phyloP scores from a whole-genome alignment of 2,113 vertebrate genomes.

The Mustelus asterias region DNA sequence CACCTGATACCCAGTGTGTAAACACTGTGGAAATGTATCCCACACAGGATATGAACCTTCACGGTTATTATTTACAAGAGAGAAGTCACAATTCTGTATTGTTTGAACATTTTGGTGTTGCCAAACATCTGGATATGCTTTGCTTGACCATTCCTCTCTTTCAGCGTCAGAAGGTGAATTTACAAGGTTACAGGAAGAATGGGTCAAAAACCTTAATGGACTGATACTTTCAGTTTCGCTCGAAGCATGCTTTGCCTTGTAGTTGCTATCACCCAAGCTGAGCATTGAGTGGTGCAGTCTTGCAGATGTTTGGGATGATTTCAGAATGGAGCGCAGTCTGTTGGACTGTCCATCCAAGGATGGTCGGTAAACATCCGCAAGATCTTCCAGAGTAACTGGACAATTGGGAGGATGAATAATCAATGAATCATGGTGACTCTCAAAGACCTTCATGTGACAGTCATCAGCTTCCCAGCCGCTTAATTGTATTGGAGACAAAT shows the following conservation, averaged over 20 bases:
- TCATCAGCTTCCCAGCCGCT: neutral
- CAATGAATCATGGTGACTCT: neutral
- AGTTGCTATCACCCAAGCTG: conserved; percentile 26
- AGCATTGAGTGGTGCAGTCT: conserved; percentile 42
- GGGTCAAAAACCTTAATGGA: neutral
- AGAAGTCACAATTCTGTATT: neutral
- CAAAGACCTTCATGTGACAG: neutral
- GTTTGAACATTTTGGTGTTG: neutral
- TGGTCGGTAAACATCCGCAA: neutral
- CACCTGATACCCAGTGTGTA: neutral
- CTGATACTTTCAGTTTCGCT: neutral
- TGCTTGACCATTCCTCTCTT: neutral
- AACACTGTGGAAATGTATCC: neutral
- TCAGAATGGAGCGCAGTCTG: conserved; percentile 42
- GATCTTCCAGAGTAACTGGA: neutral
- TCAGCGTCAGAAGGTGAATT: neutral
- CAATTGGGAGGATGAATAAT: neutral
- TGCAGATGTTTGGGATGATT: conserved; percentile 45
- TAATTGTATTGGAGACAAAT: neutral
- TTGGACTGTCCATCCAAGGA: neutral
- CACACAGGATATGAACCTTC: neutral
- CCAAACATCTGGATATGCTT: neutral
- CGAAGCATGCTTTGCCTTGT: neutral
- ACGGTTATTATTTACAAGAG: neutral
- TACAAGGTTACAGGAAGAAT: neutral